Evolutionary conservation across 2,113 vertebrate species (phyloP).

Genomic region (Opisthocomus hoazin): DNA sequence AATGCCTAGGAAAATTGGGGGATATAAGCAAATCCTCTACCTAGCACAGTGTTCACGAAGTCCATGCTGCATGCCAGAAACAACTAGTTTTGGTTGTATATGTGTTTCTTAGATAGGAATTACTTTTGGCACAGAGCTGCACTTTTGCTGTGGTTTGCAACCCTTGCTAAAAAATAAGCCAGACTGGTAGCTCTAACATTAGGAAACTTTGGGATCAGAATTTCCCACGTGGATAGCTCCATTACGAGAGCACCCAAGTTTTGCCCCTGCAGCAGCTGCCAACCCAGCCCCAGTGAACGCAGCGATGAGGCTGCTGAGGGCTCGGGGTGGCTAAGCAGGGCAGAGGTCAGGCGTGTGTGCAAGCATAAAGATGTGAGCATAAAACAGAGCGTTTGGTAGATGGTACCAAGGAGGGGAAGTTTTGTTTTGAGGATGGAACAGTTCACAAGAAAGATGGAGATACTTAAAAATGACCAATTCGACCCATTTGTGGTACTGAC

Average conservation of each 20-base stretch:
- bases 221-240: neutral
- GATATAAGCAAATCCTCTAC: neutral
- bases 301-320: neutral
- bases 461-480: neutral
- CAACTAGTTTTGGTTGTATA: neutral
- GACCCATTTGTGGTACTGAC: neutral
- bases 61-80: neutral
- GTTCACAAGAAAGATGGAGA: neutral
- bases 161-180: neutral
- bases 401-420: neutral
- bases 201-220: neutral
- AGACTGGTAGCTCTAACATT: neutral
- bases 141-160: neutral
- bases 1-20: neutral
- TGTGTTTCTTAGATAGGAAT: neutral
- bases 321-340: neutral
- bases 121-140: neutral
- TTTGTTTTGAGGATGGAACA: neutral
- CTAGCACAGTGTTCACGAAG: neutral
- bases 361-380: neutral
- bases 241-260: neutral
- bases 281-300: neutral
- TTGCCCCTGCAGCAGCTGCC: neutral
- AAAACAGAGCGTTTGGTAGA: neutral
- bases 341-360: neutral